These are phyloP conservation scores for Perca schrenkii DNA, from an alignment of 2,113 vertebrate species.

Conservation along the genomic window DNA sequence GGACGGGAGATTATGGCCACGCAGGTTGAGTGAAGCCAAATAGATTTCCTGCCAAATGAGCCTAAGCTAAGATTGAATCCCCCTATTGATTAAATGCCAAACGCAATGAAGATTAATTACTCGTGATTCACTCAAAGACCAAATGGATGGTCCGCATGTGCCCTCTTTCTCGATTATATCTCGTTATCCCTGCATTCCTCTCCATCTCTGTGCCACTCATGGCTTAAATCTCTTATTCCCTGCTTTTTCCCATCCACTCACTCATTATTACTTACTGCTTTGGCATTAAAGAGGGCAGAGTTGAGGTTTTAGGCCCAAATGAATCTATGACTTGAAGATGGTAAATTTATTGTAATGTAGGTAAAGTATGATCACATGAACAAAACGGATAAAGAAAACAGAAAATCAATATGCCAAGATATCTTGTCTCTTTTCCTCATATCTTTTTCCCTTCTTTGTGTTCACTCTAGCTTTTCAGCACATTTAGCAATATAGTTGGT, in stretches of 20 bases:
- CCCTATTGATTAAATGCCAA: constrained; percentile 79
- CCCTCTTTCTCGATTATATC: constrained; percentile 70
- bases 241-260: constrained; percentile 16
- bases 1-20: constrained; percentile 59
- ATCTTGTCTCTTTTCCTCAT: neutral
- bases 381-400: neutral
- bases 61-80: constrained; percentile 74
- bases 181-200: constrained; percentile 62
- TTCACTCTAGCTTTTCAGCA: neutral
- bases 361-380: neutral
- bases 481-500: neutral
- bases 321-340: constrained; percentile 5
- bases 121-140: constrained; percentile 71
- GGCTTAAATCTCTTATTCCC: constrained; percentile 46
- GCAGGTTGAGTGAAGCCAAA: constrained; percentile 73
- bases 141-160: constrained; percentile 58
- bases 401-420: neutral
- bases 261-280: constrained; percentile 39
- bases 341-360: neutral
- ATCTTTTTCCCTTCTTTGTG: neutral
- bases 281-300: constrained; percentile 29
- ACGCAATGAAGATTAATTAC: constrained; percentile 80
- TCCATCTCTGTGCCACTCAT: constrained; percentile 46
- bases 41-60: constrained; percentile 78
- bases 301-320: neutral